Evolutionary conservation across 2,888 invertebrate species (phyloP), one percentile per base, ranked within the genome.

Genomic region (Chrysolina oricalcia): DNA sequence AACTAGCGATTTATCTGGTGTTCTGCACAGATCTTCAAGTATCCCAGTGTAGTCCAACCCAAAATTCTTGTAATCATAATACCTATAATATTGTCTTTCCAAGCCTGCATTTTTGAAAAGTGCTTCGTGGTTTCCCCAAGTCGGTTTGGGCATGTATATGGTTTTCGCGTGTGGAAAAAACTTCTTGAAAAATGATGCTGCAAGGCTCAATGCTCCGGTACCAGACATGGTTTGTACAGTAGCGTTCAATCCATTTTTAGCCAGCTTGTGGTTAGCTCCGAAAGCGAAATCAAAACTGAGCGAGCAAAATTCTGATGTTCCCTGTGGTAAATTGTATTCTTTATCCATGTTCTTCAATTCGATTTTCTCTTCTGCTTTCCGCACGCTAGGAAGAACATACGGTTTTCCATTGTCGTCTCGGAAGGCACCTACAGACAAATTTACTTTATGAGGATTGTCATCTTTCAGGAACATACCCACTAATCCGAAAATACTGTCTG

Each of bases 111-210:
- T 90, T 89, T 91, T 92, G 87, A 93, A 92, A 70, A 94, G 89
- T 9, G 92, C 92, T 17, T 90, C 90, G 85, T 94, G 94, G 84
- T 94, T 93, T 64, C 93, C 93, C 94, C 94, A 94, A 0, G 93
- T 91, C 0, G 93, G 94, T 27, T 90, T 89, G 48, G 93, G 93
- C 77, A 93, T 84, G 86, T 92, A 93, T 62, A 90, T 84, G 62
- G 89, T 90, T 86, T 93, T 93, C 77, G 88, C 89, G 19, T 90
- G 90, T 0, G 89, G 88, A 83, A 89, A 89, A 84, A 90, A 91
- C 68, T 88, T 89, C 75, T 90, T 89, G 77, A 93, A 85, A 86
- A 93, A 93, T 53, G 90, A 90, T 17, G 91, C 91, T 46, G 93
- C 93, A 79, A 93, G 88, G 70, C 92, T 87, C 48, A 94, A 87